Evolutionary conservation across 2,888 invertebrate genomes (phyloP), one percentile per base, ranked within the genome.

Genomic region (Ormyrus rosae): DNA sequence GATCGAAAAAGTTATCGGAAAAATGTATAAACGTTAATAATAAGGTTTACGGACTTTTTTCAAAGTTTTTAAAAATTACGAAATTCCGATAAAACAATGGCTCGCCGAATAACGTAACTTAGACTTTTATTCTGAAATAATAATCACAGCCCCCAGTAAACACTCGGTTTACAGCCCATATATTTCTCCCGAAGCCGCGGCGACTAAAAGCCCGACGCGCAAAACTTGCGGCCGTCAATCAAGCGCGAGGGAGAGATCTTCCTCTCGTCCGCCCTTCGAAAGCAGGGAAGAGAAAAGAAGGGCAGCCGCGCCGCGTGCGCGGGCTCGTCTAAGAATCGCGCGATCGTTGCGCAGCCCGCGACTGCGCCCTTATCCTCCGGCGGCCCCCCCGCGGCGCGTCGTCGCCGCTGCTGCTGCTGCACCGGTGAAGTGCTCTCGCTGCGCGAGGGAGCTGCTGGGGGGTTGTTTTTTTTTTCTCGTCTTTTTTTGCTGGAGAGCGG

Each of bases 401-500:
- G 19, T 19, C 19, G 19, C 1, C 0, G 19, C 11, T 53, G 1
- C 8, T 8, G 8, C 9, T 34, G 50, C 61, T 51, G 56, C 5
- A 13, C 78, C 53, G 65, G 78, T 78, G 78, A 58, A 77, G 77
- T 64, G 19, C 34, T n/a, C n/a, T n/a, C n/a, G 19, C 19, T 53
- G 10, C 2, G 68, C 46, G 45, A n/a, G 5, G 58, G 19, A 19
- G 19, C 9, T 60, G 19, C 19, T 34, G 45, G 10, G 8, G 34
- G 19, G 50, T 45, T 45, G 5, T 7, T 1, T 10, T 0, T 68
- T 68, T 19, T 19, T 19, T 1, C 19, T 19, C 1, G 1, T 19
- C 19, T 19, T 1, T 45, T 53, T 55, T 55, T 68, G 50, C 19
- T 60, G 34, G 13, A 13, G 46, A 11, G 46, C 45, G 19, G 19